Percentiles rank a stretch among this genome's conserved stretches.
phyloP scores from a whole-genome alignment of 2,888 invertebrate genomes.

The Chaetoderma sp. region DNA sequence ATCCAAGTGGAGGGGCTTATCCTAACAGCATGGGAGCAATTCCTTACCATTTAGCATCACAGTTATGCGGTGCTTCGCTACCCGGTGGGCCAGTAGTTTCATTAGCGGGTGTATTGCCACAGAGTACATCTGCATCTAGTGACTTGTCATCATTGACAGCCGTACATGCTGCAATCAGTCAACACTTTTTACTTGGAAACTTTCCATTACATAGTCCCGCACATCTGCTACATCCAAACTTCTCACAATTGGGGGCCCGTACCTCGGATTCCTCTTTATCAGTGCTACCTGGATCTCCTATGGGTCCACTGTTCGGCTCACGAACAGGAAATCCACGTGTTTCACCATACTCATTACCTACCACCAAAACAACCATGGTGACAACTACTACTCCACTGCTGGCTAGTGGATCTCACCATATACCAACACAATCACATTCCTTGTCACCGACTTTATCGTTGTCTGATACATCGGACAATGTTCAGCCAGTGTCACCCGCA shows the following conservation, averaged over 20 bases:
- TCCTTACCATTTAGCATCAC: constrained; percentile 54
- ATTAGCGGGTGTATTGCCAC: constrained; percentile 42
- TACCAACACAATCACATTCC: constrained; percentile 9
- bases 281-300: constrained; percentile 40
- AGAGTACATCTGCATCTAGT: constrained; percentile 58
- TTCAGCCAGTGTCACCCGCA: background rate
- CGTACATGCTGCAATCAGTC: constrained; percentile 68
- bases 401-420: constrained; percentile 3
- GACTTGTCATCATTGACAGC: constrained; percentile 69
- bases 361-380: constrained; percentile 59
- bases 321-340: constrained; percentile 79
- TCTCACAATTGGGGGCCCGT: constrained; percentile 61
- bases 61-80: constrained; percentile 40
- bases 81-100: constrained; percentile 28
- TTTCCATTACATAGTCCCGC: constrained; percentile 74
- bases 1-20: constrained; percentile 83
- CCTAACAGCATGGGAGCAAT: constrained; percentile 72
- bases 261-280: constrained; percentile 63
- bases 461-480: background rate
- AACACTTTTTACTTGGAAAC: constrained; percentile 4
- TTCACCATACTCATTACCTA: constrained; percentile 84
- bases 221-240: constrained; percentile 72
- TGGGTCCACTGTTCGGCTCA: constrained; percentile 69
- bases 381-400: constrained; percentile 38
- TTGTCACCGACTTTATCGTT: constrained; percentile 17